Conservation (phyloP, 2,797 vertebrate genomes). For the Sebastes vulpes region DNA sequence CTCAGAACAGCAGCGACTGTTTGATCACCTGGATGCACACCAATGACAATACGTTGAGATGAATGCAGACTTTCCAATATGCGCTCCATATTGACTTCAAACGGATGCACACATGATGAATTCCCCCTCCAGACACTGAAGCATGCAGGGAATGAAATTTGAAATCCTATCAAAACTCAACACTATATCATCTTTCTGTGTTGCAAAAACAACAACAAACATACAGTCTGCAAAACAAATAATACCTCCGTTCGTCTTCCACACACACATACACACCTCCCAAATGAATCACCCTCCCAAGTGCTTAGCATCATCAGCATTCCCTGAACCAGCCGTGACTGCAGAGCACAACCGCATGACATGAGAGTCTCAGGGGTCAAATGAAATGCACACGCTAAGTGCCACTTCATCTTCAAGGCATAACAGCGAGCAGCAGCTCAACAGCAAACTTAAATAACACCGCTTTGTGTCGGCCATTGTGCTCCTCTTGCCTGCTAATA, state of each 20-base stretch:
- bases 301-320: conserved; percentile 68
- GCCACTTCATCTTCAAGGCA: conserved; percentile 79
- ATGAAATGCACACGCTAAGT: conserved; percentile 75
- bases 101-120: conserved; percentile 73
- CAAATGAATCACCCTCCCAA: conserved; percentile 63
- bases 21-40: conserved; percentile 80
- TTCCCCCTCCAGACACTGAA: conserved; percentile 79
- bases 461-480: conserved; percentile 46
- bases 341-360: conserved; percentile 60
- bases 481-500: conserved; percentile 32
- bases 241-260: conserved; percentile 22
- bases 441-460: conserved; percentile 54
- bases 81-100: conserved; percentile 78
- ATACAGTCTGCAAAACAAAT: conserved; percentile 51
- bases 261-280: conserved; percentile 31
- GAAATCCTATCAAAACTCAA: conserved; percentile 74
- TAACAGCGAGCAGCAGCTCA: conserved; percentile 59
- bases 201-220: conserved; percentile 50
- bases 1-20: conserved; percentile 51
- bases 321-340: conserved; percentile 62
- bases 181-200: conserved; percentile 47
- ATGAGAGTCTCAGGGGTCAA: conserved; percentile 73
- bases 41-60: conserved; percentile 76
- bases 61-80: conserved; percentile 81
- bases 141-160: conserved; percentile 82